Percentiles rank a stretch among this genome's conserved stretches.
These are phyloP conservation scores for Pangasius larnaudii DNA, from an alignment of 2,797 vertebrate species.

Conservation along the genomic window DNA sequence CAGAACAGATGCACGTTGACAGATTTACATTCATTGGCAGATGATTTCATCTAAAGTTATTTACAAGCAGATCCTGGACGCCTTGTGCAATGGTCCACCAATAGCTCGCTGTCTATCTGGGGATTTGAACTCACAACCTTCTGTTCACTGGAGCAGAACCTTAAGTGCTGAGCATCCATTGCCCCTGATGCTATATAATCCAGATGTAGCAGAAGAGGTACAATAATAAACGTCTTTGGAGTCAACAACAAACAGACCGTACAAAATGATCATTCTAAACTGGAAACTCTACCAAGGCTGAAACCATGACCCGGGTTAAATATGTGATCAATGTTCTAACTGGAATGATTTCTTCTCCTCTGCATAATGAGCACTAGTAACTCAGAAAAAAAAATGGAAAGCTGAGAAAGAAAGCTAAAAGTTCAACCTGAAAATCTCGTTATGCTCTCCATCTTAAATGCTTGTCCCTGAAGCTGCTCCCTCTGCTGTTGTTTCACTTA, in stretches of 20 bases:
- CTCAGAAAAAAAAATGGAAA: neutral
- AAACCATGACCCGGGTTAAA: neutral
- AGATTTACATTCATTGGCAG: neutral
- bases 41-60: neutral
- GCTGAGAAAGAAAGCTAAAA: neutral
- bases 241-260: neutral
- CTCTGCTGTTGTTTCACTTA: constrained; percentile 37
- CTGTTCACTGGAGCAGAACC: neutral
- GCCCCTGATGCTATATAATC: neutral
- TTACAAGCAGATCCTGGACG: neutral
- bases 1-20: neutral
- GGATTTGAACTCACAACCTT: neutral
- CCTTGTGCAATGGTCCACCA: neutral
- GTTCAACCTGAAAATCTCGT: constrained; percentile 8
- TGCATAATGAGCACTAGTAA: constrained; percentile 6
- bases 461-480: constrained; percentile 19
- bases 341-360: constrained; percentile 11
- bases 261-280: neutral
- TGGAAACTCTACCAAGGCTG: neutral
- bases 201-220: neutral
- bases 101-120: neutral
- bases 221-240: neutral
- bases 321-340: neutral
- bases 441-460: neutral
- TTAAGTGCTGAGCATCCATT: neutral